Evolutionary conservation across 1,140 invertebrate species (phyloP), one percentile per base, ranked within the genome.

Genomic region (Plectrocnemia conspersa): DNA sequence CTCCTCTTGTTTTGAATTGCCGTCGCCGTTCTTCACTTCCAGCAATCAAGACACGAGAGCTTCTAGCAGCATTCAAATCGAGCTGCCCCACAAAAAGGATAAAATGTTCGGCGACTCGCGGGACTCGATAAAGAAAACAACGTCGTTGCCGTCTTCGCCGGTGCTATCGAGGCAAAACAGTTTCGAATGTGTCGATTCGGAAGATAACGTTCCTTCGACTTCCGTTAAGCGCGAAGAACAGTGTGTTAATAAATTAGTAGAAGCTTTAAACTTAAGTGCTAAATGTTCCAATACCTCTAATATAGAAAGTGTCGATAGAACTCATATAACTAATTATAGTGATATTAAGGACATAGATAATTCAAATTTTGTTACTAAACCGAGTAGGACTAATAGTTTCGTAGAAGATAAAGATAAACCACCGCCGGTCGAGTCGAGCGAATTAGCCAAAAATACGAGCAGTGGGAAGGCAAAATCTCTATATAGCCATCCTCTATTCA

Each of bases 1-100:
- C 63, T 64, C 65, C 3, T 86, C 84, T 2, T 89, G 86, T 68
- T 80, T 86, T 61, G 86, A 89, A 64, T 68, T 89, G 40, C 79
- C 84, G 11, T 82, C 81, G 3, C 78, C 82, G 46, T 75, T 77
- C 58, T 68, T 72, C 24, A 45, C 42, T n/a, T 36, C 38, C 18
- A 23, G 18, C 6, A 42, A 45, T 5, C 44, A 47, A 15, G 44
- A 42, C 10, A 41, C 58, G 13, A 60, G 50, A 54, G 18, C 54
- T 44, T 27, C 27, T 22, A 36, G 27, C 57, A n/a, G 65, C 56
- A 52, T 65, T 64, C 63, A 56, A 35, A 33, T 54, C 2, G 48
- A 56, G 24, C 22, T 19, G 1, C 2, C 9, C 7, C 45, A 41
- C 1, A 42, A 48, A 25, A 29, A 21, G 1, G 13, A 47, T 36